phyloP scores from a whole-genome alignment of 2,113 vertebrate species.

The Elephantulus edwardii region DNA sequence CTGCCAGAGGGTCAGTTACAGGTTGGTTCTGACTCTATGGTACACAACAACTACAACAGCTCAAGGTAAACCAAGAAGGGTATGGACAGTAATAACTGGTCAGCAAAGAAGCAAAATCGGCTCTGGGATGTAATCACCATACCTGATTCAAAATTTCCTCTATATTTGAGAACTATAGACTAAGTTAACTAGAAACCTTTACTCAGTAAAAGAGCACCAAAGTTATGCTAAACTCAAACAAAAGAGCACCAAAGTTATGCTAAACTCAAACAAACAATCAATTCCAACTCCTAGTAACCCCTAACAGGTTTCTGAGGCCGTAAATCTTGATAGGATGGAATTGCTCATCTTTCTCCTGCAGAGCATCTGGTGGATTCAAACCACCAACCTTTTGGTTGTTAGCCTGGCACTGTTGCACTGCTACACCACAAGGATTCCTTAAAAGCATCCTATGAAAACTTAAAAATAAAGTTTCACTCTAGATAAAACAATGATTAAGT shows the following conservation, averaged over 20 bases:
- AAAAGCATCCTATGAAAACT: not conserved
- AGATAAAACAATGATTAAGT: not conserved
- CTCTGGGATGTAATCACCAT: fast-evolving
- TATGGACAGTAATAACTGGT: not conserved
- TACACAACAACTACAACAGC: too few relatives aligned
- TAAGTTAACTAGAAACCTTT: not conserved
- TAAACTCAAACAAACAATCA: too few relatives aligned
- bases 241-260: not conserved
- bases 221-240: not conserved
- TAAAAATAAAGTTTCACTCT: not conserved
- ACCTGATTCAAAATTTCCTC: not conserved
- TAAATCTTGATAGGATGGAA: too few relatives aligned
- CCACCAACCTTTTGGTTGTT: too few relatives aligned
- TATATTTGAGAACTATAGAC: not conserved
- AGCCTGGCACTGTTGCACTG: too few relatives aligned
- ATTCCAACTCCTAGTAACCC: too few relatives aligned
- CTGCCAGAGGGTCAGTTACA: too few relatives aligned
- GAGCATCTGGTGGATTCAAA: too few relatives aligned
- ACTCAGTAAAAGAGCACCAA: not conserved
- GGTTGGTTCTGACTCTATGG: too few relatives aligned
- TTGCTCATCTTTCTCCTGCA: too few relatives aligned
- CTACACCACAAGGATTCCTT: too few relatives aligned
- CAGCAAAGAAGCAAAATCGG: not conserved
- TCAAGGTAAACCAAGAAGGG: not conserved
- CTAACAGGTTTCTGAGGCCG: too few relatives aligned